A percentile compares a stretch with the other conserved stretches of the same genome.
phyloP scores from a whole-genome alignment of 2,888 invertebrate genomes.

The Cryptops parisi region DNA sequence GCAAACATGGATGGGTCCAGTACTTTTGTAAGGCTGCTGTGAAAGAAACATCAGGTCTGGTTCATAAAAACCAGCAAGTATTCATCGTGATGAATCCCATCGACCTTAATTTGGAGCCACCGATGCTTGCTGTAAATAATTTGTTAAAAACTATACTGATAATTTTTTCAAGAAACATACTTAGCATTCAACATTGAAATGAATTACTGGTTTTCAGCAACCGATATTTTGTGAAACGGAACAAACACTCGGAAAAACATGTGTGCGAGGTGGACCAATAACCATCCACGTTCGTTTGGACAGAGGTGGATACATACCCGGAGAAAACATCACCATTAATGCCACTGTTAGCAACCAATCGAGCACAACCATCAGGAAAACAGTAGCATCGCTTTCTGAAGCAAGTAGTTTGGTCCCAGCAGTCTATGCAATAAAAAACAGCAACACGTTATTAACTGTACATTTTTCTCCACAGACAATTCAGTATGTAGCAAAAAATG shows the following conservation, averaged over 20 bases:
- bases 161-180: background rate
- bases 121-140: constrained; percentile 63
- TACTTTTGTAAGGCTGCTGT: constrained; percentile 84
- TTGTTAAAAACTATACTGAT: too few species aligned
- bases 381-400: constrained; percentile 70
- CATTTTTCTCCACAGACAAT: constrained; percentile 48
- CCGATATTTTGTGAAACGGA: constrained; percentile 82
- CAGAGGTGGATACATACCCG: constrained; percentile 87
- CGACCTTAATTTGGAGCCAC: constrained; percentile 77
- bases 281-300: constrained; percentile 72
- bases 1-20: constrained; percentile 90
- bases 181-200: background rate
- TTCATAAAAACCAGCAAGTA: constrained; percentile 92
- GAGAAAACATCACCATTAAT: constrained; percentile 74
- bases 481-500: constrained; percentile 72
- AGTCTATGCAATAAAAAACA: background rate
- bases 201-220: constrained; percentile 42
- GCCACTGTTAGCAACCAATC: constrained; percentile 75
- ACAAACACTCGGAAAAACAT: constrained; percentile 74
- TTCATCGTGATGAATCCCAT: constrained; percentile 94
- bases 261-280: constrained; percentile 75
- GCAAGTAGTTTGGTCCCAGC: constrained; percentile 26
- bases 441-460: background rate
- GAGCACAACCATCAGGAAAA: constrained; percentile 66
- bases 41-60: constrained; percentile 71